These are phyloP conservation scores for Parnassius orleans DNA, from an alignment of 2,888 invertebrate genomes.

Conservation along the genomic window DNA sequence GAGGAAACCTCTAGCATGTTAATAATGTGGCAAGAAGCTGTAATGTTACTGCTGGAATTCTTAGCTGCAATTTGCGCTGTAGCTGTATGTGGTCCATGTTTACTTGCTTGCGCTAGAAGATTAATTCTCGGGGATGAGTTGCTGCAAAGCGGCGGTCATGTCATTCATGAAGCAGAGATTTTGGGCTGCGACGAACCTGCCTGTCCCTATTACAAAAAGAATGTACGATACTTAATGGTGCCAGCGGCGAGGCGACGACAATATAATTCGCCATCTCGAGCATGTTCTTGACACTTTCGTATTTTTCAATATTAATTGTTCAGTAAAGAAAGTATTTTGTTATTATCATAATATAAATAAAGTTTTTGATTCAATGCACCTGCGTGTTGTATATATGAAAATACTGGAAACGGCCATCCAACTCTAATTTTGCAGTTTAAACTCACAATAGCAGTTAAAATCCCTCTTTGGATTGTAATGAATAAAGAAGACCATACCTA, in stretches of 20 bases:
- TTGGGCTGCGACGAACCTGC: slow-evolving; percentile 70
- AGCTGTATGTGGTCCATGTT: slow-evolving; percentile 68
- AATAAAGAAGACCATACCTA: no score
- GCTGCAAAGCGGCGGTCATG: slow-evolving; percentile 44
- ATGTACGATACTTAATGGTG: slow-evolving; percentile 63
- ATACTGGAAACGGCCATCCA: background rate
- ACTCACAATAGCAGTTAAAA: no score
- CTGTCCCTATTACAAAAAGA: slow-evolving; percentile 73
- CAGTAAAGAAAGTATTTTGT: slow-evolving; percentile 10
- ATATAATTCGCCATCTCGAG: slow-evolving; percentile 53
- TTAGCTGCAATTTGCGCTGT: slow-evolving; percentile 67
- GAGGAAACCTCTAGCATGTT: slow-evolving; percentile 16
- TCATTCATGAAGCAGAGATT: slow-evolving; percentile 58
- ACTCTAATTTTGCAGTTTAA: no score
- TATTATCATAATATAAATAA: no score
- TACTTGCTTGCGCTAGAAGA: slow-evolving; percentile 61
- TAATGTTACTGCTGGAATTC: slow-evolving; percentile 65
- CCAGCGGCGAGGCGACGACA: slow-evolving; percentile 53
- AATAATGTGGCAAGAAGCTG: slow-evolving; percentile 57
- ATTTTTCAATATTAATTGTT: slow-evolving; percentile 14
- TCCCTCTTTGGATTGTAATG: no score
- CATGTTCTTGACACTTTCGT: slow-evolving; percentile 29
- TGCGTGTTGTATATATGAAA: slow-evolving; percentile 20
- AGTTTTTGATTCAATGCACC: background rate
- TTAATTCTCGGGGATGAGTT: slow-evolving; percentile 63